Evolutionary conservation across 2,797 vertebrate genomes (phyloP), one percentile per base, ranked within the genome.

Genomic region (Glossophaga mutica): DNA sequence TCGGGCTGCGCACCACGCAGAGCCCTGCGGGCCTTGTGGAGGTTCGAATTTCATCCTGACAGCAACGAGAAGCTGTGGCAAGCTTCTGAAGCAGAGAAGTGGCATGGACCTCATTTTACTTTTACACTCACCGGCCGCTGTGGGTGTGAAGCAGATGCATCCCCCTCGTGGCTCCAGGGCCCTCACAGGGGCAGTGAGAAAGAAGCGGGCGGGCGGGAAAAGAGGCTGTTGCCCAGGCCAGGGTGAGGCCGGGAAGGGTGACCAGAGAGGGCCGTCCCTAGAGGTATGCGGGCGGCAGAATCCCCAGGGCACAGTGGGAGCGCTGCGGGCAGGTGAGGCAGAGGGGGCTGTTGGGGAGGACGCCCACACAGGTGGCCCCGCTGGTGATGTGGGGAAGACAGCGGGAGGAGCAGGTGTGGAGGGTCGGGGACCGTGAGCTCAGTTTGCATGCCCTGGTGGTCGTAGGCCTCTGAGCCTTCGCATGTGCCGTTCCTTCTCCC

Each of bases 1-100:
- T 55, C 42, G 44, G 37, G 68, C 37, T 42, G 8, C 48, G 9
- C 34, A 24, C 15, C 39, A 9, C 0, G 0, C 11, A 46, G 87
- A 92, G 68, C 65, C 90, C 94, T 3, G 1, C 2, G 62, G 57
- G 55, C 29, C 78, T 74, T 7, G 22, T 16, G 74, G 87, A n/a
- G 67, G 34, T 94, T 82, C 3, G 57, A 59, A 48, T 92, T 73
- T 48, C 32, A 26, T 57, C 93, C 46, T 57, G 57, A 90, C 59
- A 76, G 81, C 12, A 12, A 15, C 4, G 71, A 46, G 46, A 84
- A 29, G 68, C 78, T 74, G n/a, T 9, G 8, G 70, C 39, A 89
- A 77, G 79, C 65, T 67, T 85, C 73, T 4, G 11, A 59, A 11
- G 46, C 18, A 22, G 32, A 70, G 32, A 29, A 26, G 9, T 10